Evolutionary conservation across 2,888 invertebrate species (phyloP), one percentile per base, ranked within the genome.

Genomic region (Proisotoma minuta): DNA sequence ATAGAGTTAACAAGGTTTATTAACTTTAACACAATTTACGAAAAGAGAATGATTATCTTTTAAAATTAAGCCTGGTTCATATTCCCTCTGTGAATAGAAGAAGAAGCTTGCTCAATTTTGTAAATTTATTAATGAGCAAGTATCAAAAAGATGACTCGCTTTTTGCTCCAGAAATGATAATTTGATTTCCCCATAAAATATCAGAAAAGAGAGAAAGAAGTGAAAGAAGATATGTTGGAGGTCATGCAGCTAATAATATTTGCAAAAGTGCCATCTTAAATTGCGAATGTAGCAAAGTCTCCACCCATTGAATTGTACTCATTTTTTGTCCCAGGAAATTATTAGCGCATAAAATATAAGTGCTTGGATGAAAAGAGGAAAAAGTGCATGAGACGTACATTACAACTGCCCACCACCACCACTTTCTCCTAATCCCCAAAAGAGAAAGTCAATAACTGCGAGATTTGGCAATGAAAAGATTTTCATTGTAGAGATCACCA

Each of bases 401-500:
- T 5, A 20, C 18, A 43, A 43, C 43, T 43, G 43, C 43, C 20
- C 18, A 15, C 34, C 15, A 10, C 8, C 43, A 18, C 4, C 43
- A 12, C 10, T n/a, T 43, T 43, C 49, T n/a, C n/a, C n/a, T 49
- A 49, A 49, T 49, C 49, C 26, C 23, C 49, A 15, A 22, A n/a
- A 26, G 28, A 52, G 56, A 56, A 54, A 56, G 56, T 47, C 56
- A 56, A 56, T 56, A 56, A 56, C 56, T 24, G 47, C 10, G 28
- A 47, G 56, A 56, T 56, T 56, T 56, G 56, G 56, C 56, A 56
- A 39, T 43, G 26, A 43, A 56, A 56, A 56, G 56, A 56, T 47
- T 47, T 56, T 47, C 56, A 56, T 56, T 56, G 56, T 56, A 27
- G 43, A 47, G 43, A 43, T 43, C n/a, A n/a, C n/a, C n/a, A n/a